phyloP scores from a whole-genome alignment of 2,888 invertebrate species.

The Capitulum mitella region DNA sequence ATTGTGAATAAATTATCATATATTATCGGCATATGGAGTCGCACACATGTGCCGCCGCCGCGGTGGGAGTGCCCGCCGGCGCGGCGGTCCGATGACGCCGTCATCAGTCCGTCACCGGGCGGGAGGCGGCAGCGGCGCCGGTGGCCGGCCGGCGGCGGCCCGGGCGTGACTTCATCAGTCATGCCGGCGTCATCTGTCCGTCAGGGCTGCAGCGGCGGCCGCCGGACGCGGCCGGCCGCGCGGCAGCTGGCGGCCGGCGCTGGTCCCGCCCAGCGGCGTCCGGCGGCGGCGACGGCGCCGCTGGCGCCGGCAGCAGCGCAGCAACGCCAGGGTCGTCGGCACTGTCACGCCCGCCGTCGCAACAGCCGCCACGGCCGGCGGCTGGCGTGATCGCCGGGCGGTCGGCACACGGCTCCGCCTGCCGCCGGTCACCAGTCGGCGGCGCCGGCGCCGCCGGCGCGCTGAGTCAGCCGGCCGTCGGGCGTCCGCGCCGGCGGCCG shows the following conservation, averaged over 20 bases:
- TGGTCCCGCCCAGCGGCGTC: neutral
- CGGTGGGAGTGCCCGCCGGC: too few species aligned
- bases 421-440: too few species aligned
- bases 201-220: neutral
- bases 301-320: neutral
- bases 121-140: neutral
- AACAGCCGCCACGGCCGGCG: too few species aligned
- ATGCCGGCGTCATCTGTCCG: neutral
- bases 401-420: too few species aligned
- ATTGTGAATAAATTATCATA: slow-evolving; percentile 14
- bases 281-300: neutral
- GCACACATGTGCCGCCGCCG: neutral
- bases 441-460: neutral
- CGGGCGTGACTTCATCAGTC: neutral
- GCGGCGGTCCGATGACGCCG: neutral
- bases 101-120: neutral
- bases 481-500: neutral
- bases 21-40: neutral
- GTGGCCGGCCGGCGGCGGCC: too few species aligned
- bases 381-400: too few species aligned
- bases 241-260: neutral
- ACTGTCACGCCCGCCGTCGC: too few species aligned
- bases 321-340: too few species aligned
- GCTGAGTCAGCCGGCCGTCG: too few species aligned
- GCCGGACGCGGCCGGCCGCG: neutral